Conservation (phyloP, 2,888 invertebrate genomes). For the Morpho achilles region DNA sequence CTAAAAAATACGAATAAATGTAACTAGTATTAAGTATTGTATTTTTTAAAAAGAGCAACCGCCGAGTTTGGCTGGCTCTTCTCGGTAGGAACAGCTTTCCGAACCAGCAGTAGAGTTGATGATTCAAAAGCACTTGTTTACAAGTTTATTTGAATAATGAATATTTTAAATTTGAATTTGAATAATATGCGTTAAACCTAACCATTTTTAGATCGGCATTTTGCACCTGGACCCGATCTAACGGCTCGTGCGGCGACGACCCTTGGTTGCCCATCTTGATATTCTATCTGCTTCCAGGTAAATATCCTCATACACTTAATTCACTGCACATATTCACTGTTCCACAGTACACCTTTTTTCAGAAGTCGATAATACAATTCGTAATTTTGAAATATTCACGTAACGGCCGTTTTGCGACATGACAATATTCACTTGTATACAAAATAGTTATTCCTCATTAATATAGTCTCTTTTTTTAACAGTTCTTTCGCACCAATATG, state of each 20-base stretch:
- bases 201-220: constrained; percentile 73
- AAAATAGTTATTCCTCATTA: constrained; percentile 47
- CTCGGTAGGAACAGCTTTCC: too few species aligned
- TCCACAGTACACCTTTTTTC: constrained; percentile 31
- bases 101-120: too few species aligned
- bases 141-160: too few species aligned
- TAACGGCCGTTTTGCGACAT: constrained; percentile 47
- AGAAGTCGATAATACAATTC: constrained; percentile 15
- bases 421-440: constrained; percentile 38
- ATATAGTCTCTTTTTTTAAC: constrained; percentile 54
- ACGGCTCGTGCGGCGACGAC: constrained; percentile 89
- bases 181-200: constrained; percentile 24
- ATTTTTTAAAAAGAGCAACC: too few species aligned
- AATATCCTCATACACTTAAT: constrained; percentile 21
- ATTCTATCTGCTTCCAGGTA: constrained; percentile 12
- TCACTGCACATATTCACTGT: constrained; percentile 37
- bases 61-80: too few species aligned
- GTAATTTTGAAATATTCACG: constrained; percentile 32
- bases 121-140: too few species aligned
- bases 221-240: constrained; percentile 82
- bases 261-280: constrained; percentile 88
- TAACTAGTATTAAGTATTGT: too few species aligned
- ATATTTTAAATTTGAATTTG: too few species aligned
- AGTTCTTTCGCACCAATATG: constrained; percentile 48
- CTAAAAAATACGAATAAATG: too few species aligned